Conservation (phyloP, 2,888 invertebrate genomes). For the Mesochorus sp. region DNA sequence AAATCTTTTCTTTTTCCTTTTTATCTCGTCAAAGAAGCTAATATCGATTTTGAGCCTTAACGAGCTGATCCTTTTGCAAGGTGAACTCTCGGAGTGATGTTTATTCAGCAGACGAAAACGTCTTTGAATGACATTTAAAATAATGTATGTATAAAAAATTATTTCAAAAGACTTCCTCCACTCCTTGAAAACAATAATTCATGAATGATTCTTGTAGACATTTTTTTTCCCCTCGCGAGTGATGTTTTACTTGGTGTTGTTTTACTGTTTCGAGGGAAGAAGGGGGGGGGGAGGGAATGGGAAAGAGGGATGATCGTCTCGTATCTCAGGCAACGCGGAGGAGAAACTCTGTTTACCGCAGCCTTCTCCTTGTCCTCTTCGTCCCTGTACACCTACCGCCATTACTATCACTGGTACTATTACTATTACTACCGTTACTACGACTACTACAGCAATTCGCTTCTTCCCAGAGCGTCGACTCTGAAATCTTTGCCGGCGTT, state of each 20-base stretch:
- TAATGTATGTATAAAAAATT: no score
- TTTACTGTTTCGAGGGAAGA: slow-evolving; percentile 1
- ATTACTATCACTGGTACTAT: slow-evolving; percentile 8
- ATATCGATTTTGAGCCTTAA: slow-evolving; percentile 38
- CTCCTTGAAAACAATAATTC: not conserved
- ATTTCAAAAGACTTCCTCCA: no score
- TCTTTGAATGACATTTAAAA: no score
- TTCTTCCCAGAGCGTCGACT: slow-evolving; percentile 50
- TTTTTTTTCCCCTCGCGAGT: not conserved
- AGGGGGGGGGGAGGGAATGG: no score
- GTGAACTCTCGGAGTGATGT: slow-evolving; percentile 23
- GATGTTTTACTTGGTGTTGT: not conserved
- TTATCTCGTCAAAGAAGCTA: slow-evolving; percentile 25
- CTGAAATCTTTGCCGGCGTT: slow-evolving; percentile 66
- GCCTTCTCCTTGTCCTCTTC: slow-evolving; percentile 52
- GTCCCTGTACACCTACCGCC: slow-evolving; percentile 16
- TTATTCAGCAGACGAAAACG: slow-evolving; percentile 46
- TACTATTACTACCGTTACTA: not conserved
- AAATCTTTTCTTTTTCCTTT: not conserved
- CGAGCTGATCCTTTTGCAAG: slow-evolving; percentile 37
- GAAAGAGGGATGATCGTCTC: slow-evolving; percentile 42
- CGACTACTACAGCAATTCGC: not conserved
- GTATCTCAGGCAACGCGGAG: slow-evolving; percentile 46
- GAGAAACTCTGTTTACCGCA: slow-evolving; percentile 61
- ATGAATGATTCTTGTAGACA: slow-evolving; percentile 26